These are phyloP conservation scores for Odontesthes bonariensis DNA, from an alignment of 2,113 vertebrate species.

Conservation along the genomic window DNA sequence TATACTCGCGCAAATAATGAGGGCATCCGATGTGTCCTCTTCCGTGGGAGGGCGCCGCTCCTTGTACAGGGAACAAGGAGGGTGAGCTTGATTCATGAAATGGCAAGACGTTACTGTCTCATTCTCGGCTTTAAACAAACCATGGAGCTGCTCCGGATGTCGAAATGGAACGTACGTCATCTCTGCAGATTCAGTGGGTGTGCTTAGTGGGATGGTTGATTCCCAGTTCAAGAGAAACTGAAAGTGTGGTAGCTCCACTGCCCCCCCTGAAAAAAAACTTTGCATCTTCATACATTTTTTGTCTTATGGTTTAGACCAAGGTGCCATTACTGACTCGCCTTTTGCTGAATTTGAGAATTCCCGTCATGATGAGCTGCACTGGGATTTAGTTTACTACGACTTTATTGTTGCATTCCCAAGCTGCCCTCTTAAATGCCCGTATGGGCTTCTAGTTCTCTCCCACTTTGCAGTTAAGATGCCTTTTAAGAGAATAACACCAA, in stretches of 20 bases:
- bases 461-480: no score
- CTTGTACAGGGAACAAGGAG: neutral
- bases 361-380: no score
- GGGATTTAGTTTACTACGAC: no score
- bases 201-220: no score
- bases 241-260: conserved; percentile 16
- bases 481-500: no score
- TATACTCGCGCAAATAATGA: neutral
- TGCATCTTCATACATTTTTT: neutral
- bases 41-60: neutral
- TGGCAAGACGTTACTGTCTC: no score
- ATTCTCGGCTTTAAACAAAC: rapidly evolving
- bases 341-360: no score
- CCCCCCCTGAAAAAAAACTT: no score
- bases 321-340: no score
- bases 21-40: neutral
- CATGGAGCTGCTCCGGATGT: rapidly evolving
- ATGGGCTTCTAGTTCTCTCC: no score
- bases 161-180: neutral
- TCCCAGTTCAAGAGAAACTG: conserved; percentile 11
- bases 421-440: no score
- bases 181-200: neutral
- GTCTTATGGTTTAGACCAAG: neutral
- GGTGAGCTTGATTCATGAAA: neutral
- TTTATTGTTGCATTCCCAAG: no score